These are phyloP conservation scores for Stigmatopora argus DNA, from an alignment of 2,113 vertebrate species.

Conservation along the genomic window DNA sequence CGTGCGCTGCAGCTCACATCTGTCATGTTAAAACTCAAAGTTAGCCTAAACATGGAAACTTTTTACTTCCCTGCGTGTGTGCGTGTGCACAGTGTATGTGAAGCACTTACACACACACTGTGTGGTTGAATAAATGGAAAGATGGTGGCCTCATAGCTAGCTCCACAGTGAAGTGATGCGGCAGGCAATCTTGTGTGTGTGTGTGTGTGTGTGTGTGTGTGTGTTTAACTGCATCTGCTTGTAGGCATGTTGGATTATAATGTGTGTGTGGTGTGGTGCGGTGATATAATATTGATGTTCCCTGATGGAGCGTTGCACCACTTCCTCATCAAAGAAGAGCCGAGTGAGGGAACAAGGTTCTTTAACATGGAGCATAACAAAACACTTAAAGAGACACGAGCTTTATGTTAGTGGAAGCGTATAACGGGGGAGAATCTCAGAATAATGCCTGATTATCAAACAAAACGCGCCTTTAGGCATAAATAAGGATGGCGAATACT, in stretches of 20 bases:
- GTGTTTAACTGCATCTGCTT: slow-evolving; percentile 9
- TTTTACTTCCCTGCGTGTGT: slow-evolving; percentile 25
- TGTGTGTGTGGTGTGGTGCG: slow-evolving; percentile 1
- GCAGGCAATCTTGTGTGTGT: slow-evolving; percentile 23
- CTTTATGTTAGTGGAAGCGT: slow-evolving; percentile 6
- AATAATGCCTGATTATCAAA: background rate
- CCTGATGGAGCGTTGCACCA: slow-evolving; percentile 51
- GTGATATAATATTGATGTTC: slow-evolving; percentile 56
- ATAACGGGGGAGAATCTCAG: background rate
- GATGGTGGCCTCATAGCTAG: slow-evolving; percentile 11
- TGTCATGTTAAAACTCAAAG: slow-evolving; percentile 55
- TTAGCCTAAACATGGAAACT: slow-evolving; percentile 62
- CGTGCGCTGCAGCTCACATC: slow-evolving; percentile 42
- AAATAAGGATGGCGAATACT: no score
- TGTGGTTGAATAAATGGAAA: slow-evolving; percentile 3
- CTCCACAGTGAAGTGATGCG: slow-evolving; percentile 42
- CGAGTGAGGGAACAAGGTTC: slow-evolving; percentile 32
- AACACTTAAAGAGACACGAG: slow-evolving; percentile 18
- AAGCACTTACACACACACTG: slow-evolving; percentile 28
- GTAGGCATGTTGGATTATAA: slow-evolving; percentile 11
- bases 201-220: background rate
- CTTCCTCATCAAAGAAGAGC: slow-evolving; percentile 52
- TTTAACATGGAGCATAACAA: slow-evolving; percentile 38
- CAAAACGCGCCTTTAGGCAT: background rate
- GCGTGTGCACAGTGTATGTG: slow-evolving; percentile 15